Base-by-base conservation (phyloP, 2,888 invertebrate genomes). In the Troglohyphantes excavatus region DNA sequence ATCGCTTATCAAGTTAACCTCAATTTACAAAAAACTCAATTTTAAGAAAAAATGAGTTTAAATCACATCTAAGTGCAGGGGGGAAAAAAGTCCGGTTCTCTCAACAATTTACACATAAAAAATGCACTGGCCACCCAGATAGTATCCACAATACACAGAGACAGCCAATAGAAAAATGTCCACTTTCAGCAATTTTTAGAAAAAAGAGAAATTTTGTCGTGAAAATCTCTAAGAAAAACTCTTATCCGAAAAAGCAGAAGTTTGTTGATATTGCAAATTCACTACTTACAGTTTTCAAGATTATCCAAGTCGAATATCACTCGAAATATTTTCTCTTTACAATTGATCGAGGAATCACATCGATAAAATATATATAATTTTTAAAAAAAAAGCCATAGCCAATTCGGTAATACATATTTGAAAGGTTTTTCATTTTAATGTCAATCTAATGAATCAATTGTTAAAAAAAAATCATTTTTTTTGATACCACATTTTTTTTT, bases 91-190 rank as follows among this genome's bases (percentile, higher is more conserved):
- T 82, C 19, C 46, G 27, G 9, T 75, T 89, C 61, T 83, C 76
- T 89, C 88, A 78, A 83, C 61, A 68, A 68, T 75, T 67, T 88
- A 88, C 79, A 81, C 67, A 87, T 61, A 19, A 79, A 75, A 67
- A 81, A 79, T 59, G 21, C 67, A 46, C 53, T 82, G 81, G 81
- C 67, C 81, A 39, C 39, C 78, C 21, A 61, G 29, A 43, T 63
- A 27, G 27, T 72, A 63, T 75, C 39, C 43, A 53, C 11, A 46
- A 6, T 84, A 67, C 65, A 75, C 29, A 27, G 21, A 61, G 43
- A 68, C 75, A 67, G 84, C 72, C 46, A 46, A 39, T 39, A 39
- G 7, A 39, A 39, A 39, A 39, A 39, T 39, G 39, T 39, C 39
- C 53, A 53, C 53, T 53, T 53, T 53, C 46, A 7, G 26, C 26